Conservation (phyloP, 2,113 vertebrate genomes). For the Tautogolabrus adspersus region DNA sequence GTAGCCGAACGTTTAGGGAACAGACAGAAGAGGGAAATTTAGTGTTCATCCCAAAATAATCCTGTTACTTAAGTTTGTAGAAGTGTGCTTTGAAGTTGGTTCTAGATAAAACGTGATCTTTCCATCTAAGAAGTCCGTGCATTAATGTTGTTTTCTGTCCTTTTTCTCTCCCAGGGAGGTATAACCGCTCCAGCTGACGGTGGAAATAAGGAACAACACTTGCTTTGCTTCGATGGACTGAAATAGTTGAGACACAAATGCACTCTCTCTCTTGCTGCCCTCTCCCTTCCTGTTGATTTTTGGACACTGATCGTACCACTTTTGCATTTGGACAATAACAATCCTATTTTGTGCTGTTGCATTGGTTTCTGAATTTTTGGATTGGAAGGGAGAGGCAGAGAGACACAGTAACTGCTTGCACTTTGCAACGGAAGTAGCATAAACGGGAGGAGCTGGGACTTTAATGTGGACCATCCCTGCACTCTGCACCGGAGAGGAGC, state of each 20-base stretch:
- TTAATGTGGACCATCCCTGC: slow-evolving; percentile 21
- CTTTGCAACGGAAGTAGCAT: slow-evolving; percentile 82
- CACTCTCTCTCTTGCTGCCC: slow-evolving; percentile 73
- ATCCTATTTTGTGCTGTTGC: slow-evolving; percentile 41
- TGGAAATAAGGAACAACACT: slow-evolving; percentile 46
- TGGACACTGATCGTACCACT: slow-evolving; percentile 33
- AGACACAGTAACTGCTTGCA: slow-evolving; percentile 81
- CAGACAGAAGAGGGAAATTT: too few relatives aligned
- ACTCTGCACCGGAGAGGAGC: slow-evolving; percentile 5
- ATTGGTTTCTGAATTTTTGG: slow-evolving; percentile 38
- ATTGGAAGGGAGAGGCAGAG: slow-evolving; percentile 56
- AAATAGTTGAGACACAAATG: slow-evolving; percentile 67
- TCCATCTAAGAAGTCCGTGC: background rate
- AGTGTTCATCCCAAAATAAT: too few relatives aligned
- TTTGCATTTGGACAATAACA: slow-evolving; percentile 43
- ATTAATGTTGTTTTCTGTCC: background rate
- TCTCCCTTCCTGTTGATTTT: slow-evolving; percentile 52
- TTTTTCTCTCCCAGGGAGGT: slow-evolving; percentile 79
- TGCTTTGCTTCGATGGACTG: slow-evolving; percentile 61
- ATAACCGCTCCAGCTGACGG: slow-evolving; percentile 65
- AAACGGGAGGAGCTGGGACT: slow-evolving; percentile 21
- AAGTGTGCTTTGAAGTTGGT: background rate
- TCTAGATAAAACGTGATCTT: background rate
- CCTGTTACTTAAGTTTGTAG: too few relatives aligned
- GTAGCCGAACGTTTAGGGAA: too few relatives aligned